A percentile compares a stretch with the other conserved stretches of the same genome.
phyloP scores from a whole-genome alignment of 2,888 invertebrate genomes.

The Hartigia nigra region DNA sequence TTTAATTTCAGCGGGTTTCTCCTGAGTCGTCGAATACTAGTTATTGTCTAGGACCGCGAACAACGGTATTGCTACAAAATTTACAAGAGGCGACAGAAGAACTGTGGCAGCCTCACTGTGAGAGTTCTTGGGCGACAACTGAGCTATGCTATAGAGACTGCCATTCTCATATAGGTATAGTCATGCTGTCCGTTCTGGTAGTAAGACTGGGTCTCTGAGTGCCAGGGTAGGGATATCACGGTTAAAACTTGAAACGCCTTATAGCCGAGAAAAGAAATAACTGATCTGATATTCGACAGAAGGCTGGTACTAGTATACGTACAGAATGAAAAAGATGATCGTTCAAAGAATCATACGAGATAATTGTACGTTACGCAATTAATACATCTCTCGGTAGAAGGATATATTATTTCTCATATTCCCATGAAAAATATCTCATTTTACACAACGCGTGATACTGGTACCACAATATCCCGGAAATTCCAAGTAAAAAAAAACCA shows the following conservation, averaged over 20 bases:
- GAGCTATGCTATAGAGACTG: conserved; percentile 40
- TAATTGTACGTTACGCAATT: background rate
- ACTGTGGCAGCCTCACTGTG: conserved; percentile 19
- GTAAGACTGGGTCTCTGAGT: conserved; percentile 27
- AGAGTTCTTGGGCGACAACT: conserved; percentile 41
- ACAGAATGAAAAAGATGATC: background rate
- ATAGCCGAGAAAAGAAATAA: background rate
- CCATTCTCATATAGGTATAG: conserved; percentile 43
- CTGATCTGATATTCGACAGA: background rate
- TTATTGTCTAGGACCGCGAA: background rate
- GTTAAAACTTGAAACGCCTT: conserved; percentile 30
- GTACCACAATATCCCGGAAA: background rate
- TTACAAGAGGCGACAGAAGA: background rate
- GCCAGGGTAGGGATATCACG: conserved; percentile 43
- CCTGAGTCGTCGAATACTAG: background rate
- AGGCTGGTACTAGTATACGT: background rate
- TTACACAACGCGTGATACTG: background rate
- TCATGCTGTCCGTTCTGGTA: conserved; percentile 28
- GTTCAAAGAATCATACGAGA: background rate
- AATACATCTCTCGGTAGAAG: background rate
- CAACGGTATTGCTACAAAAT: background rate
- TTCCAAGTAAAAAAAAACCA: background rate
- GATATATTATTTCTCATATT: background rate
- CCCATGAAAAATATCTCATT: background rate
- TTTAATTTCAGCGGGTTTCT: background rate